Percentiles rank a stretch among this genome's conserved stretches.
phyloP scores from a whole-genome alignment of 1,140 invertebrate species.

The Caenorhabditis elegans region DNA sequence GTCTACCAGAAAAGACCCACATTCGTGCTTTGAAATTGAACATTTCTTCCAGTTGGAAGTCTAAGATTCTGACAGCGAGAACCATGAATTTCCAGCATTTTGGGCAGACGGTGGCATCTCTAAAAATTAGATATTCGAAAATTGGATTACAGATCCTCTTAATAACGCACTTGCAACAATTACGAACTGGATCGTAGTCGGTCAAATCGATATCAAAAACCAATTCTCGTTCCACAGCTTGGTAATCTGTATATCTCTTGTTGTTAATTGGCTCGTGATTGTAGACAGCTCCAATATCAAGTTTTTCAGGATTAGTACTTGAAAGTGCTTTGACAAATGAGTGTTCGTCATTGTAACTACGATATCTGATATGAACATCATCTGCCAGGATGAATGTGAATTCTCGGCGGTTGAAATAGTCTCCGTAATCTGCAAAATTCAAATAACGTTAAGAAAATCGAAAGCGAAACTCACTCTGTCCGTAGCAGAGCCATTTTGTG shows the following conservation, averaged over 20 bases:
- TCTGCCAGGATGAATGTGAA: conserved; percentile 91
- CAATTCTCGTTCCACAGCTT: conserved; percentile 80
- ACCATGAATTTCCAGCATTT: conserved; percentile 98
- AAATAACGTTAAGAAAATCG: too few relatives aligned
- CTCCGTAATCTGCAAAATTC: conserved; percentile 47
- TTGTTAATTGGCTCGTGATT: conserved; percentile 74
- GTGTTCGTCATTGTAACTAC: conserved; percentile 79
- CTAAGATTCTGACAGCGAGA: conserved; percentile 86
- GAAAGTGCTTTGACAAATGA: conserved; percentile 81
- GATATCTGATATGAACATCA: conserved; percentile 89
- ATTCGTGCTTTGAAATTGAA: conserved; percentile 90
- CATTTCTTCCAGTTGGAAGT: conserved; percentile 78
- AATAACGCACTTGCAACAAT: conserved; percentile 76
- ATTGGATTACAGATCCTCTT: too few relatives aligned
- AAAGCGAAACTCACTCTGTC: conserved; percentile 43
- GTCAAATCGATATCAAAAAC: conserved; percentile 99
- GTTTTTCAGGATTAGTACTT: conserved; percentile 81
- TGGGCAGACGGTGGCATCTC: conserved; percentile 81
- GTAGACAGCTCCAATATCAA: conserved; percentile 94
- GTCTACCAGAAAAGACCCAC: conserved; percentile 93
- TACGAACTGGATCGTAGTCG: conserved; percentile 95
- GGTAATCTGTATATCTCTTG: conserved; percentile 70
- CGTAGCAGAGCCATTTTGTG: conserved; percentile 53
- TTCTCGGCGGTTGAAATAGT: conserved; percentile 80
- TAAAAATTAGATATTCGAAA: conserved; percentile 60